These are phyloP conservation scores for Alloplasta piceator DNA, from an alignment of 2,888 invertebrate genomes.

Conservation along the genomic window DNA sequence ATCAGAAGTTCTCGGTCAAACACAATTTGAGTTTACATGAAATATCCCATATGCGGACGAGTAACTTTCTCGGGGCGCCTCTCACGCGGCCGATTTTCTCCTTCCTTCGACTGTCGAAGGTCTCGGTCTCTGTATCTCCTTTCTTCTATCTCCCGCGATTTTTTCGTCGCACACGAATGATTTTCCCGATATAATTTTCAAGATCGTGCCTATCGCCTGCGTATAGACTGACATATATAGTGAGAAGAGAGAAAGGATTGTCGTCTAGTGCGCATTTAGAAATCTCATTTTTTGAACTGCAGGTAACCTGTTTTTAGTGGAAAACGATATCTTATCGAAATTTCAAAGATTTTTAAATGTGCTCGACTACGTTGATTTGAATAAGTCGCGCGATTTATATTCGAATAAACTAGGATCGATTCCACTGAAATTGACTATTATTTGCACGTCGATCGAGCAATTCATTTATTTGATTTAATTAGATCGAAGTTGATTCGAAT, in stretches of 20 bases:
- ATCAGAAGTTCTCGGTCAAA: not conserved
- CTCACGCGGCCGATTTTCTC: constrained; percentile 53
- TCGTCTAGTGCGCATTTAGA: constrained; percentile 12
- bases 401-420: too few relatives aligned
- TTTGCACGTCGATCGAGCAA: too few relatives aligned
- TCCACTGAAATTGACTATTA: too few relatives aligned
- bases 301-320: not conserved
- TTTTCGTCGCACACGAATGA: constrained; percentile 53
- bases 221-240: not conserved
- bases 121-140: constrained; percentile 12
- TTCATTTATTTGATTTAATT: too few relatives aligned
- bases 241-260: constrained; percentile 22
- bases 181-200: constrained; percentile 59
- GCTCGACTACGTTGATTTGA: too few relatives aligned
- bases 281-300: constrained; percentile 6
- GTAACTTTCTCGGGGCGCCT: constrained; percentile 59
- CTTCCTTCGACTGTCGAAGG: constrained; percentile 21
- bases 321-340: constrained; percentile 9
- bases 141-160: not conserved
- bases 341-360: not conserved
- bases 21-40: not conserved
- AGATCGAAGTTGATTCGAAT: too few relatives aligned
- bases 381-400: too few relatives aligned
- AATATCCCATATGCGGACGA: constrained; percentile 7
- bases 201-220: constrained; percentile 51